A percentile compares a stretch with the other conserved stretches of the same genome.
Evolutionary conservation across 2,113 vertebrate species (phyloP).

Genomic region (Machaerirhynchus nigripectus): DNA sequence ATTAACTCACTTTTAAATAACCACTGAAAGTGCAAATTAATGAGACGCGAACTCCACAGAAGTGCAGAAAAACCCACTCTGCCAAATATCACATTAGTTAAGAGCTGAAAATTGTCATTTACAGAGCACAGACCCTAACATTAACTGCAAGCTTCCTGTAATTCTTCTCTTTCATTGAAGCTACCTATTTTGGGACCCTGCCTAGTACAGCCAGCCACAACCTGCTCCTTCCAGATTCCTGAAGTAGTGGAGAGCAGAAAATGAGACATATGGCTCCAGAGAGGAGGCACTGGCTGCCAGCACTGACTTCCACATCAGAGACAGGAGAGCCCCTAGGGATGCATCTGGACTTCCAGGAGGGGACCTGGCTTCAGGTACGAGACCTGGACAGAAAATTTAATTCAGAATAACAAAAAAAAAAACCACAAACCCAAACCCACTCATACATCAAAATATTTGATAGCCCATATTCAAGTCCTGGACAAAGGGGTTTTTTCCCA

Average conservation of each 20-base stretch:
- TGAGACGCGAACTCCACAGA: not conserved
- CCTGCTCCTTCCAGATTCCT: not conserved
- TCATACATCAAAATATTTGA: not conserved
- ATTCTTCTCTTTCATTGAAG: not conserved
- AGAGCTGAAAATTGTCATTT: not conserved
- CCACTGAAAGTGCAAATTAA: not conserved
- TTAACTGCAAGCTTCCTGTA: not conserved
- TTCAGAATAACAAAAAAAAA: not conserved
- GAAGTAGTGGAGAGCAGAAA: not conserved
- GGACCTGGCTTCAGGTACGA: not conserved
- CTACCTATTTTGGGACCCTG: not conserved
- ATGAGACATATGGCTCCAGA: not conserved
- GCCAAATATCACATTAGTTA: not conserved
- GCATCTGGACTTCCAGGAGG: not conserved
- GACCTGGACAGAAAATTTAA: not conserved
- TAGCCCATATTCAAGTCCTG: not conserved
- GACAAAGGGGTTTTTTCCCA: not conserved
- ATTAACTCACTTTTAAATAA: not conserved
- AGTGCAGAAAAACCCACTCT: not conserved
- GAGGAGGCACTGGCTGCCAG: not conserved
- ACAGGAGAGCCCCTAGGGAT: not conserved
- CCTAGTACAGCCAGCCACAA: not conserved
- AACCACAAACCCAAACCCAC: not conserved
- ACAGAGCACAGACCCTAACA: not conserved
- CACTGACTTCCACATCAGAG: not conserved